phyloP scores from a whole-genome alignment of 2,113 vertebrate genomes.

The Pyrgilauda ruficollis region DNA sequence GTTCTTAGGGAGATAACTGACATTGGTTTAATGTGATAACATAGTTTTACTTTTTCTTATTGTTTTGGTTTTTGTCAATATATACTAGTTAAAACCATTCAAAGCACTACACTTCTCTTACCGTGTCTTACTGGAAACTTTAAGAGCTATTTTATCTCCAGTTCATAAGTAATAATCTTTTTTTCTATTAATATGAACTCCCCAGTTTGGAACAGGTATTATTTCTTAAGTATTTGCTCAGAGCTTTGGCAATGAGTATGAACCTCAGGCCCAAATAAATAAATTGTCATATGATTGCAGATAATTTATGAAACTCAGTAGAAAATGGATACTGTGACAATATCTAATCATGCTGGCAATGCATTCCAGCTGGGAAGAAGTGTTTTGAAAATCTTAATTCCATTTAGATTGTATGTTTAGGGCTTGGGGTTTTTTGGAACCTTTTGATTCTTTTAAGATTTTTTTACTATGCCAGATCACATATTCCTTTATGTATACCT shows the following conservation, averaged over 20 bases:
- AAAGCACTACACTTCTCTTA: neutral
- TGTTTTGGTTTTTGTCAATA: neutral
- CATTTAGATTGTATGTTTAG: neutral
- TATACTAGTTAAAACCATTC: neutral
- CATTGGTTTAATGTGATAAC: neutral
- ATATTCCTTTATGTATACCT: neutral
- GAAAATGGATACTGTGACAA: neutral
- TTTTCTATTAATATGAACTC: neutral
- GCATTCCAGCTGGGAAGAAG: neutral
- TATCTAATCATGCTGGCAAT: neutral
- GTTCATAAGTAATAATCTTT: neutral
- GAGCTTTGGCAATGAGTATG: neutral
- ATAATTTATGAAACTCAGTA: neutral
- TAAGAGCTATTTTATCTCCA: neutral
- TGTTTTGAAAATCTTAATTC: neutral
- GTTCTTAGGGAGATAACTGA: neutral
- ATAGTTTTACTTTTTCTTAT: neutral
- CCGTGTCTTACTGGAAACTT: neutral
- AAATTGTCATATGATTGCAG: neutral
- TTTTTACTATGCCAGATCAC: neutral
- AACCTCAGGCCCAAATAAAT: neutral
- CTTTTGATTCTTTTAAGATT: neutral
- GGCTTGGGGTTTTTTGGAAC: neutral
- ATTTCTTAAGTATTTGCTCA: neutral
- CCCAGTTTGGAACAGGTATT: neutral